Evolutionary conservation across 2,797 vertebrate genomes (phyloP).

Genomic region (Crypturellus tataupa): DNA sequence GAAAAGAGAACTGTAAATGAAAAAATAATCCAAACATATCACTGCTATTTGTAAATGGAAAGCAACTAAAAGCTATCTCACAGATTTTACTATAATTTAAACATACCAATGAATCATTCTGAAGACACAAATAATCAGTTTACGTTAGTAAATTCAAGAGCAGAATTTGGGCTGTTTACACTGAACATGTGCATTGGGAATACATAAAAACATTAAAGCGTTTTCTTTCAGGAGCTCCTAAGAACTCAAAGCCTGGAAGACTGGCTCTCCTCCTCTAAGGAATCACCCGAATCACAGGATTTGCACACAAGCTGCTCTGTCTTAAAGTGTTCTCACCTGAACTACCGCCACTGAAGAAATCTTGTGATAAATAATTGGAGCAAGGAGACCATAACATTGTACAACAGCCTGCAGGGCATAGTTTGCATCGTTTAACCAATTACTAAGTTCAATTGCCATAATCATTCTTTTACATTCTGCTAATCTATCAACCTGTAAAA

Average conservation of each 20-base stretch:
- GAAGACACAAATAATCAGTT: neutral
- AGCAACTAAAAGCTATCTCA: neutral
- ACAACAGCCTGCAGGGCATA: conserved; percentile 88
- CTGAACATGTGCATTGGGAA: neutral
- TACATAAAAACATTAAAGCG: neutral
- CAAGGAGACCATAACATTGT: conserved; percentile 90
- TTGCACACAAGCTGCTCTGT: neutral
- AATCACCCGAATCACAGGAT: neutral
- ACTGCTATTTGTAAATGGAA: neutral
- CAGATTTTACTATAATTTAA: neutral
- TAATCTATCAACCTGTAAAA: conserved; percentile 87
- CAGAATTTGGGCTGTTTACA: neutral
- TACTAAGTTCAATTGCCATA: conserved; percentile 89
- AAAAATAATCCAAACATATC: neutral
- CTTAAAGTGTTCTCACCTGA: conserved; percentile 83
- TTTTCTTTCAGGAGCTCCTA: neutral
- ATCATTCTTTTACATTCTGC: conserved; percentile 90
- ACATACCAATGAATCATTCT: neutral
- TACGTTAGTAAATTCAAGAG: neutral
- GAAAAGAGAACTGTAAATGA: neutral
- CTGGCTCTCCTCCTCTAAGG: neutral
- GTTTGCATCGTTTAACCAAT: conserved; percentile 85
- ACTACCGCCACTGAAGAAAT: conserved; percentile 84
- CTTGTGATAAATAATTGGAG: conserved; percentile 92
- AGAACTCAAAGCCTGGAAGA: neutral